Percentiles rank a stretch among this genome's conserved stretches.
These are phyloP conservation scores for Ips nitidus DNA, from an alignment of 1,140 invertebrate species.

Conservation along the genomic window DNA sequence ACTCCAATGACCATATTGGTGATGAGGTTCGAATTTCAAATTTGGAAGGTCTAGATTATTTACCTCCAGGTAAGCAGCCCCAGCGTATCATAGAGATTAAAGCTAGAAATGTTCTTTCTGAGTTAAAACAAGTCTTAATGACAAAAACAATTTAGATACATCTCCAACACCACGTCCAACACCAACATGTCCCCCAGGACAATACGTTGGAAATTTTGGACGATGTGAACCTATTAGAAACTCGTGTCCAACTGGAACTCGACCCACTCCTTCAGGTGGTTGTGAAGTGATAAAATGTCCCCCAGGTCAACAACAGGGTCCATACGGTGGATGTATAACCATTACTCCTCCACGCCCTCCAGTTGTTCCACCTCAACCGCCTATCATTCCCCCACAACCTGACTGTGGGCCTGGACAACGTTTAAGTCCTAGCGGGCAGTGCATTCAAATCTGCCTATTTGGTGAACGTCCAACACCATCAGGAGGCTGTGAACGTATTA, in stretches of 20 bases:
- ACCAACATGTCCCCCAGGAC: slow-evolving; percentile 31
- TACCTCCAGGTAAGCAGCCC: slow-evolving; percentile 39
- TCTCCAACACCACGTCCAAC: slow-evolving; percentile 15
- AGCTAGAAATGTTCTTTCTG: neutral
- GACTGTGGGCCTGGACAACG: slow-evolving; percentile 11
- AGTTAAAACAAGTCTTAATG: slow-evolving; percentile 4
- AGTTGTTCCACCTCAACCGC: neutral
- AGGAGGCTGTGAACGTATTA: slow-evolving; percentile 19
- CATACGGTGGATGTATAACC: slow-evolving; percentile 22
- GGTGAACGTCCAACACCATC: slow-evolving; percentile 18
- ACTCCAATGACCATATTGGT: slow-evolving; percentile 45
- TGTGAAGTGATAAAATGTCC: slow-evolving; percentile 23
- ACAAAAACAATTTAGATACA: neutral
- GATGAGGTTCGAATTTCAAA: slow-evolving; percentile 46
- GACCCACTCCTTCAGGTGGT: slow-evolving; percentile 23
- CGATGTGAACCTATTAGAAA: slow-evolving; percentile 14
- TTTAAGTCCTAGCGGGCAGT: slow-evolving; percentile 10
- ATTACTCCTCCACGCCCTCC: slow-evolving; percentile 8
- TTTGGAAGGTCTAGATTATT: slow-evolving; percentile 46
- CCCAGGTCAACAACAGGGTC: slow-evolving; percentile 4
- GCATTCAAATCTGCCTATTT: slow-evolving; percentile 7
- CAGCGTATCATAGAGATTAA: too few species aligned
- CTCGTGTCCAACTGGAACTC: slow-evolving; percentile 30
- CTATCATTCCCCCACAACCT: neutral
- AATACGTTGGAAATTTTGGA: slow-evolving; percentile 10